A percentile compares a stretch with the other conserved stretches of the same genome.
Conservation (phyloP, 2,797 vertebrate species). For the Macropus fuliginosus region DNA sequence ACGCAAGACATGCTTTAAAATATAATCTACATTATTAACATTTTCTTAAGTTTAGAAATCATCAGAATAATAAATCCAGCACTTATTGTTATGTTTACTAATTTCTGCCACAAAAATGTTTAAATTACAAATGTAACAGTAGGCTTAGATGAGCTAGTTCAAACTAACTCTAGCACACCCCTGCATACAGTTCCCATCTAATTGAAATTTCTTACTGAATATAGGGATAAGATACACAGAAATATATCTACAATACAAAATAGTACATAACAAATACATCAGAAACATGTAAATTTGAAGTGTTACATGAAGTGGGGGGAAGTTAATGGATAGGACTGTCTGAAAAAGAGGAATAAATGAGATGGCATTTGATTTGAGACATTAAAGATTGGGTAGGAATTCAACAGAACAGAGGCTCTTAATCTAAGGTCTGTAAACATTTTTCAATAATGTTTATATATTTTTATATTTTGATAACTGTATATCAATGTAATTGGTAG, state of each 20-base stretch:
- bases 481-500: too few species aligned
- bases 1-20: not conserved
- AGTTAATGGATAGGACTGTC: not conserved
- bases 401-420: not conserved
- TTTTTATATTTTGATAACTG: not conserved
- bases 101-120: not conserved
- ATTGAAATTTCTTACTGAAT: not conserved
- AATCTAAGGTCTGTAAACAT: not conserved
- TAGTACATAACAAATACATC: too few species aligned
- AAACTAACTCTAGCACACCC: not conserved
- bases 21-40: not conserved
- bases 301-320: not conserved
- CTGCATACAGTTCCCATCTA: not conserved
- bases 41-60: not conserved
- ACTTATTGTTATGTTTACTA: not conserved
- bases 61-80: not conserved
- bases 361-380: not conserved
- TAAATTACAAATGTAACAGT: not conserved
- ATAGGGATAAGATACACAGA: not conserved
- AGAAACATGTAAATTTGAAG: not conserved
- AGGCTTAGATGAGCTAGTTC: not conserved
- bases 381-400: not conserved
- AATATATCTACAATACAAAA: conserved; percentile 4
- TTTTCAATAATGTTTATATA: not conserved
- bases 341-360: not conserved